These are phyloP conservation scores for Pachyramphus minor DNA, from an alignment of 2,113 vertebrate genomes.

Conservation along the genomic window DNA sequence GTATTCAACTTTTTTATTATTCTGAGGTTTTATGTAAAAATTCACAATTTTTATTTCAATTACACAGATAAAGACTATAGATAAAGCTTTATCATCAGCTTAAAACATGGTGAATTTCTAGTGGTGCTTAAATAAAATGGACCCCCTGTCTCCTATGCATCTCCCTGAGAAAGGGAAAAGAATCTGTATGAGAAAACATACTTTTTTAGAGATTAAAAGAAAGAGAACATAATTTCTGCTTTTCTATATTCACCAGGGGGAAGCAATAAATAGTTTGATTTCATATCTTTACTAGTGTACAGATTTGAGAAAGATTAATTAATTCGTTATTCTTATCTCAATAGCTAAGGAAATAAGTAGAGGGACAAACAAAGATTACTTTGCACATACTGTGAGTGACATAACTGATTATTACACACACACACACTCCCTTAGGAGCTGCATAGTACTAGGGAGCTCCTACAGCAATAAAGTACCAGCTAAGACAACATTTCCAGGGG, in stretches of 20 bases:
- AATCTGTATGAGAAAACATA: neutral
- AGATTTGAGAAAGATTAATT: neutral
- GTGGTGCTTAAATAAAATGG: neutral
- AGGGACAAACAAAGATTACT: neutral
- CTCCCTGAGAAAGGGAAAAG: neutral
- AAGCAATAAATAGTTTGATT: neutral
- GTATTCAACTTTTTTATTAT: neutral
- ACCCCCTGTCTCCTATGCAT: neutral
- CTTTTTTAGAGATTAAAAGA: neutral
- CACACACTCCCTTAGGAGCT: neutral
- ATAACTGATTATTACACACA: fast-evolving
- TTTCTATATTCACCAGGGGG: neutral
- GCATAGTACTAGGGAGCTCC: neutral
- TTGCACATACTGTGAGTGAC: neutral
- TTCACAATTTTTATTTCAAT: neutral
- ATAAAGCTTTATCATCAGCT: neutral
- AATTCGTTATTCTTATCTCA: neutral
- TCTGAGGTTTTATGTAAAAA: neutral
- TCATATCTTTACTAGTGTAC: neutral
- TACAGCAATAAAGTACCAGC: neutral
- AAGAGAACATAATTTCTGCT: neutral
- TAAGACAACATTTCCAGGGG: neutral
- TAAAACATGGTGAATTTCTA: neutral
- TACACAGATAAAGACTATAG: neutral
- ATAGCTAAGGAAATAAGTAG: neutral